Percentiles rank a stretch among this genome's conserved stretches.
Evolutionary conservation across 2,888 invertebrate genomes (phyloP).

Genomic region (Microdon myrmicae): DNA sequence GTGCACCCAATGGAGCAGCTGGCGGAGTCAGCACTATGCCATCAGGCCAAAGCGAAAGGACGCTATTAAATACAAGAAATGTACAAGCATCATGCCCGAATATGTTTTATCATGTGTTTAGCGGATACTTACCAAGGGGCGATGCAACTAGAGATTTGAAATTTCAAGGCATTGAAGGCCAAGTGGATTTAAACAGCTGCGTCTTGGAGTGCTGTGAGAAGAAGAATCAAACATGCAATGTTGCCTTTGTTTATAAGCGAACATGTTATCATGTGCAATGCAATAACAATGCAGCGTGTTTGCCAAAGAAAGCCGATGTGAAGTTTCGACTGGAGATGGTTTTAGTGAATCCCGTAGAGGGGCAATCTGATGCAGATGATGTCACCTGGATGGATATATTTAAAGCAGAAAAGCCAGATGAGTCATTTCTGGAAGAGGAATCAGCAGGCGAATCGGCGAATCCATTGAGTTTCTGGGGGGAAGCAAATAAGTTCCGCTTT

Average conservation of each 20-base stretch:
- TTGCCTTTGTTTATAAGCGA: conserved; percentile 79
- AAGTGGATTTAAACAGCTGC: conserved; percentile 74
- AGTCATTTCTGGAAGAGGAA: conserved; percentile 57
- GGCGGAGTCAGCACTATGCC: conserved; percentile 15
- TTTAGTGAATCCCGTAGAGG: conserved; percentile 76
- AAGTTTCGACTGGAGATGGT: conserved; percentile 79
- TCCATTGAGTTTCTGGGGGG: conserved; percentile 62
- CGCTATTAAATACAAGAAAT: conserved; percentile 33
- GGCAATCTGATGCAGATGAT: conserved; percentile 35
- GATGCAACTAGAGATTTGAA: conserved; percentile 69
- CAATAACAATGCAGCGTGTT: conserved; percentile 76
- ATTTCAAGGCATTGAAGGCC: conserved; percentile 70
- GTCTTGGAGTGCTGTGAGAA: conserved; percentile 71
- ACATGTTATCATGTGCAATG: conserved; percentile 84
- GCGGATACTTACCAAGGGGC: conserved; percentile 64
- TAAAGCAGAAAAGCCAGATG: conserved; percentile 55
- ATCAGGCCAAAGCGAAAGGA: conserved; percentile 21
- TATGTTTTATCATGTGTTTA: conserved; percentile 64
- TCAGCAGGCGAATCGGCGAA: conserved; percentile 39
- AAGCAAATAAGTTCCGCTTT: conserved; percentile 58
- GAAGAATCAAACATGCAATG: conserved; percentile 72
- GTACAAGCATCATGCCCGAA: conserved; percentile 59
- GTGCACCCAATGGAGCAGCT: conserved; percentile 1
- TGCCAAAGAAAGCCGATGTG: conserved; percentile 74
- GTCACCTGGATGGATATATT: conserved; percentile 61